Evolutionary conservation across 2,113 vertebrate species (phyloP).

Genomic region (Tragelaphus strepsiceros): DNA sequence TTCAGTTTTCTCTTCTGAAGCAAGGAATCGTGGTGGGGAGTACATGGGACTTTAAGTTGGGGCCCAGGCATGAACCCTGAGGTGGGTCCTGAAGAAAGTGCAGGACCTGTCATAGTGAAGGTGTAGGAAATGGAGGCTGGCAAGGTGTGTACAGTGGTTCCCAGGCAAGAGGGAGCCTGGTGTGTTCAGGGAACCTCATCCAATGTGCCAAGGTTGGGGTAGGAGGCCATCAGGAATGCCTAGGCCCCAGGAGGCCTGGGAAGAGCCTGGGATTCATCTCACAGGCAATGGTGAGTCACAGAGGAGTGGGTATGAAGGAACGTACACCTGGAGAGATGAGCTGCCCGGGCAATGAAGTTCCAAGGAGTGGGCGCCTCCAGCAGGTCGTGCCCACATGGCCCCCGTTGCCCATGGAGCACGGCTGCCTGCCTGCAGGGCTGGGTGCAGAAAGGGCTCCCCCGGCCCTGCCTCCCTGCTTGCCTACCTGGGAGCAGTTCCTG

Average conservation of each 20-base stretch:
- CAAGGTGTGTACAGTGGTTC: neutral
- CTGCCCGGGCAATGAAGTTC: neutral
- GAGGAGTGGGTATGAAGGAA: neutral
- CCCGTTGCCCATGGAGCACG: neutral
- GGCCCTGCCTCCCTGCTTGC: neutral
- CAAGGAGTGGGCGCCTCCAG: neutral
- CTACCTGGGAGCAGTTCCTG: conserved; percentile 93
- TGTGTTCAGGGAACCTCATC: neutral
- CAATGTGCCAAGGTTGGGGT: neutral
- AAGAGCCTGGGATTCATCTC: neutral
- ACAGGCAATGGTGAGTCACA: neutral
- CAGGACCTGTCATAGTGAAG: neutral
- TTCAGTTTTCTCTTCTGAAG: neutral
- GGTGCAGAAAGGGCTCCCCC: neutral
- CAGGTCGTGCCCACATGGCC: too few relatives aligned
- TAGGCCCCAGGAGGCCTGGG: accelerated
- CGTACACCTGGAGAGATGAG: neutral
- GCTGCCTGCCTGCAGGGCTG: neutral
- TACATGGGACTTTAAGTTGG: neutral
- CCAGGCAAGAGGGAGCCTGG: neutral
- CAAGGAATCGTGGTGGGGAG: neutral
- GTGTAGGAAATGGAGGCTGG: too few relatives aligned
- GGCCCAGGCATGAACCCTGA: neutral
- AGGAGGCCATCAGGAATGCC: neutral
- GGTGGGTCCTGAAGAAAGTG: neutral